Conservation (phyloP, 2,888 invertebrate species). For the Sminthurinus aureus region DNA sequence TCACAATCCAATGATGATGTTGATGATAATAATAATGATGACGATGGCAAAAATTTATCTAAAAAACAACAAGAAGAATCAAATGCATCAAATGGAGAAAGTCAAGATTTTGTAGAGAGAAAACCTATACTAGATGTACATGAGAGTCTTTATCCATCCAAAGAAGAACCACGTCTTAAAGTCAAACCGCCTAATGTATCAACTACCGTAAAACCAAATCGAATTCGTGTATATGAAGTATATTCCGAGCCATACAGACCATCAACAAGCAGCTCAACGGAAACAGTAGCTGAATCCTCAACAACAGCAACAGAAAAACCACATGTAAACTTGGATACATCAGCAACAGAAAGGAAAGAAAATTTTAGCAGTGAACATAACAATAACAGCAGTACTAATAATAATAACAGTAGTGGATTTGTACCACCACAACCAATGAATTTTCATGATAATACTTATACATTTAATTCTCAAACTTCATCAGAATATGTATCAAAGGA, state of each 20-base stretch:
- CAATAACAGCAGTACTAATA: neutral
- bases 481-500: slow-evolving; percentile 48
- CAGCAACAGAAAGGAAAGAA: neutral
- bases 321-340: neutral
- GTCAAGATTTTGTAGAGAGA: slow-evolving; percentile 11
- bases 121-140: slow-evolving; percentile 20
- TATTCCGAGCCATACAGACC: slow-evolving; percentile 36
- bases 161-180: neutral
- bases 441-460: slow-evolving; percentile 56
- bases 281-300: neutral
- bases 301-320: slow-evolving; percentile 22
- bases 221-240: slow-evolving; percentile 43
- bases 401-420: slow-evolving; percentile 43
- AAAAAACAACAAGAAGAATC: neutral
- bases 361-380: slow-evolving; percentile 14
- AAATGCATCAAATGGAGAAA: neutral
- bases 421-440: slow-evolving; percentile 50
- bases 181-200: neutral
- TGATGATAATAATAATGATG: neutral
- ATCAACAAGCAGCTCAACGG: slow-evolving; percentile 2
- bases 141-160: slow-evolving; percentile 11
- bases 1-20: neutral
- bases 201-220: slow-evolving; percentile 31
- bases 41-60: neutral
- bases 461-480: slow-evolving; percentile 45